Conservation (phyloP, 2,797 vertebrate species). For the Adrianichthys oophorus region DNA sequence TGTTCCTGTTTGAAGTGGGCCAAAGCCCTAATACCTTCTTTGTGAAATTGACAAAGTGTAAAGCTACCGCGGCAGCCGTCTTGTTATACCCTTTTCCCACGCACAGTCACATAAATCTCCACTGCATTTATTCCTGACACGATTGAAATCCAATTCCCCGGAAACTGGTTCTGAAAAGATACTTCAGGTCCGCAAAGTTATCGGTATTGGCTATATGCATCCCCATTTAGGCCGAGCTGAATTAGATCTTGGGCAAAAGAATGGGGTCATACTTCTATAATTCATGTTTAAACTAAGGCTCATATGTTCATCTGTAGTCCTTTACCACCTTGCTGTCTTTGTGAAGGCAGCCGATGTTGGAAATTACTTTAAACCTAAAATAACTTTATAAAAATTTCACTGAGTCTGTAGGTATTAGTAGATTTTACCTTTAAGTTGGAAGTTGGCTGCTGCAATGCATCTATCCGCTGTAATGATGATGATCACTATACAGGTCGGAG, state of each 20-base stretch:
- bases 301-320: conserved; percentile 58
- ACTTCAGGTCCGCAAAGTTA: conserved; percentile 57
- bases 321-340: conserved; percentile 29
- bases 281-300: conserved; percentile 67
- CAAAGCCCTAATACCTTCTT: conserved; percentile 62
- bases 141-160: conserved; percentile 67
- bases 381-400: conserved; percentile 21
- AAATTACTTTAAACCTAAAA: conserved; percentile 50
- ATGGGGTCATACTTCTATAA: conserved; percentile 58
- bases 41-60: conserved; percentile 68
- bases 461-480: conserved; percentile 50
- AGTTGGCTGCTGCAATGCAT: conserved; percentile 35
- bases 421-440: conserved; percentile 33
- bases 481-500: conserved; percentile 35
- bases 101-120: conserved; percentile 68
- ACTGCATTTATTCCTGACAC: conserved; percentile 62
- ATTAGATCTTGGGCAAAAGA: conserved; percentile 59
- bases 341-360: conserved; percentile 21
- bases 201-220: conserved; percentile 56
- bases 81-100: conserved; percentile 64
- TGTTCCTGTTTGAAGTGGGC: conserved; percentile 56
- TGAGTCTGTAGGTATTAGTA: conserved; percentile 47
- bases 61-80: conserved; percentile 51
- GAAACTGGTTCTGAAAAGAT: conserved; percentile 68
- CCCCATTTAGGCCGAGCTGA: conserved; percentile 56